These are phyloP conservation scores for Euglossa dilemma DNA, from an alignment of 1,140 invertebrate species.

Conservation along the genomic window DNA sequence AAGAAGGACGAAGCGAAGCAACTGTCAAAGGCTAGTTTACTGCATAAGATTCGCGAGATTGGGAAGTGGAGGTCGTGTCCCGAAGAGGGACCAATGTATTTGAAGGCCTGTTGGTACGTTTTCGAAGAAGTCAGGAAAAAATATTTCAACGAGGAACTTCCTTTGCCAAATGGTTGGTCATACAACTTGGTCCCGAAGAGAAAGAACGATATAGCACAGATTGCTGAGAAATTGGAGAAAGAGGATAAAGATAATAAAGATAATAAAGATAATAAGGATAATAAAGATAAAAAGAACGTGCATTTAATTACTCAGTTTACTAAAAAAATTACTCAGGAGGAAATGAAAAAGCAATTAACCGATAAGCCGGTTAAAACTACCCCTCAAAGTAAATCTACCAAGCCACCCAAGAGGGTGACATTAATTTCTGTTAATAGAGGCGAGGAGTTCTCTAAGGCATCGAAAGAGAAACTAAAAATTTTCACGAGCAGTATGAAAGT, in stretches of 20 bases:
- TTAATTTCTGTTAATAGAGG: constrained; percentile 74
- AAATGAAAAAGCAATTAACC: constrained; percentile 80
- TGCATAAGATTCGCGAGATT: constrained; percentile 84
- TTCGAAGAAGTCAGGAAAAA: constrained; percentile 83
- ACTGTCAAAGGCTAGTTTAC: constrained; percentile 81
- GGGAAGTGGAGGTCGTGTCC: constrained; percentile 84
- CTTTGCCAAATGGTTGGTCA: constrained; percentile 83
- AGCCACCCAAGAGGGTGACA: constrained; percentile 73
- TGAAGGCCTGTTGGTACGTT: constrained; percentile 88
- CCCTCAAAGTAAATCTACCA: constrained; percentile 11
- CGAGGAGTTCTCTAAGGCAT: constrained; percentile 70
- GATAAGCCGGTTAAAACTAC: constrained; percentile 28
- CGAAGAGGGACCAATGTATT: constrained; percentile 83
- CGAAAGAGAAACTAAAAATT: constrained; percentile 64
- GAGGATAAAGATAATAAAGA: constrained; percentile 53
- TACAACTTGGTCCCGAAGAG: constrained; percentile 80
- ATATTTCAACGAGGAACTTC: constrained; percentile 83
- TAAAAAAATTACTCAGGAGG: constrained; percentile 82
- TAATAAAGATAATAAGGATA: constrained; percentile 79
- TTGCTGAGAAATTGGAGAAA: constrained; percentile 65
- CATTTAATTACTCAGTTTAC: constrained; percentile 84
- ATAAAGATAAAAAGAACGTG: constrained; percentile 79
- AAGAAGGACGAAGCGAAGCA: constrained; percentile 69
- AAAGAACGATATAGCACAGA: constrained; percentile 43
- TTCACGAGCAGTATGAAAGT: constrained; percentile 45